These are phyloP conservation scores for Acromyrmex echinatior DNA, from an alignment of 1,140 invertebrate species.

Conservation along the genomic window DNA sequence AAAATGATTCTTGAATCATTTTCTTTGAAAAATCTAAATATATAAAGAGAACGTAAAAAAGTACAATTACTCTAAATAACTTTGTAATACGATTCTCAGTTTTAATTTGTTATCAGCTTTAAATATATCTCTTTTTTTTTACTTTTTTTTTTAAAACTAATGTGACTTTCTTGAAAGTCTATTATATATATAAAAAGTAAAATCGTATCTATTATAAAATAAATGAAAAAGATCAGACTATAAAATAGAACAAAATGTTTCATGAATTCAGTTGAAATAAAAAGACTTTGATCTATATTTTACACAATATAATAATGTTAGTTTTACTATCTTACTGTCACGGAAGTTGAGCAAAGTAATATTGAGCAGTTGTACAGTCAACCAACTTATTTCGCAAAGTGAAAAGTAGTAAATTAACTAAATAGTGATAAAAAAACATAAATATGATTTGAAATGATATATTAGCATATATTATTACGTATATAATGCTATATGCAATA, in stretches of 20 bases:
- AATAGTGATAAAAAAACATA: not conserved
- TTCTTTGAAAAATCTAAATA: not conserved
- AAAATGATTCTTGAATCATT: not conserved
- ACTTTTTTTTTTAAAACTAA: not conserved
- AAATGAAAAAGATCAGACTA: not conserved
- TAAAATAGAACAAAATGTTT: slow-evolving; percentile 22
- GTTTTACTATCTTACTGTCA: slow-evolving; percentile 31
- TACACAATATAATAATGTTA: slow-evolving; percentile 26
- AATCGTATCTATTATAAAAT: not conserved
- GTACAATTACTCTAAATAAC: not conserved
- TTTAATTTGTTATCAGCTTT: not conserved
- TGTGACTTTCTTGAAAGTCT: not conserved
- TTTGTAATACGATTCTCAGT: not conserved
- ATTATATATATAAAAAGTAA: slow-evolving; percentile 10
- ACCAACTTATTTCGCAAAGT: slow-evolving; percentile 31
- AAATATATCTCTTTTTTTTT: not conserved
- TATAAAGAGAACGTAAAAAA: not conserved
- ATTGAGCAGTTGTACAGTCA: slow-evolving; percentile 66
- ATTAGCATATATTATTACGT: not conserved
- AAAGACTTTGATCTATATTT: not conserved
- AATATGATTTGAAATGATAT: not conserved
- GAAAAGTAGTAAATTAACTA: slow-evolving; percentile 1
- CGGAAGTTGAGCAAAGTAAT: slow-evolving; percentile 70
- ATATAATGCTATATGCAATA: not conserved
- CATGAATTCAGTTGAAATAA: not conserved